Conservation (phyloP, 2,113 vertebrate species). For the Takifugu bimaculatus region DNA sequence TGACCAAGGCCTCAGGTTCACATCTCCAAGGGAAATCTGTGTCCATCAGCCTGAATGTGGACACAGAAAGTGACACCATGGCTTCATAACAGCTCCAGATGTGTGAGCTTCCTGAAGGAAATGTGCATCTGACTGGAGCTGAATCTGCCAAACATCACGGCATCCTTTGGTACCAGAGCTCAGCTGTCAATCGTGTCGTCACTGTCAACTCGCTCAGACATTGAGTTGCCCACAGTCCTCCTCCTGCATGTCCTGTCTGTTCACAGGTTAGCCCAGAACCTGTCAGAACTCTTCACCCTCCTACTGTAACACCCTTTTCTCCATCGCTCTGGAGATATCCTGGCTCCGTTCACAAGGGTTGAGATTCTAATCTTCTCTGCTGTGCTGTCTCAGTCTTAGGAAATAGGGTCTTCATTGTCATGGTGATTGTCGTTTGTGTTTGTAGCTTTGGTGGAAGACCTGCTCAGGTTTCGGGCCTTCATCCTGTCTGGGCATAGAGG, state of each 20-base stretch:
- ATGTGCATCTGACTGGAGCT: too few relatives aligned
- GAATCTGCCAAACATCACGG: too few relatives aligned
- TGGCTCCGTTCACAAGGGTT: too few relatives aligned
- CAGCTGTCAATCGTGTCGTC: too few relatives aligned
- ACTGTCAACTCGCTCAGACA: too few relatives aligned
- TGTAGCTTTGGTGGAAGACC: conserved; percentile 3
- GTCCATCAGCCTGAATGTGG: too few relatives aligned
- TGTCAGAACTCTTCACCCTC: too few relatives aligned
- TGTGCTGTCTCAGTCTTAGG: not conserved
- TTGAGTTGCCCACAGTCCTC: not conserved
- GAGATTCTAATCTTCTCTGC: not conserved
- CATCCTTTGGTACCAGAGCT: too few relatives aligned
- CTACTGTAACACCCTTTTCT: too few relatives aligned
- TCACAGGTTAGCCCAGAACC: too few relatives aligned
- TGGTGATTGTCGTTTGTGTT: conserved; percentile 9
- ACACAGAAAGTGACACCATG: conserved; percentile 7
- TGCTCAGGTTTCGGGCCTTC: conserved; percentile 37
- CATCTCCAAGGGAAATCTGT: conserved; percentile 13
- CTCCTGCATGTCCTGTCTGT: not conserved
- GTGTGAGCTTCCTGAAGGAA: too few relatives aligned
- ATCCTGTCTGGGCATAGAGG: conserved; percentile 7
- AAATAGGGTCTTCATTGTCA: not conserved
- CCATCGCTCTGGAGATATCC: too few relatives aligned
- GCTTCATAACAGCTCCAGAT: not conserved
- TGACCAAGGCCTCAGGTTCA: conserved; percentile 1